Evolutionary conservation across 2,797 vertebrate genomes (phyloP), one percentile per base, ranked within the genome.

Genomic region (Sarcophilus harrisii): DNA sequence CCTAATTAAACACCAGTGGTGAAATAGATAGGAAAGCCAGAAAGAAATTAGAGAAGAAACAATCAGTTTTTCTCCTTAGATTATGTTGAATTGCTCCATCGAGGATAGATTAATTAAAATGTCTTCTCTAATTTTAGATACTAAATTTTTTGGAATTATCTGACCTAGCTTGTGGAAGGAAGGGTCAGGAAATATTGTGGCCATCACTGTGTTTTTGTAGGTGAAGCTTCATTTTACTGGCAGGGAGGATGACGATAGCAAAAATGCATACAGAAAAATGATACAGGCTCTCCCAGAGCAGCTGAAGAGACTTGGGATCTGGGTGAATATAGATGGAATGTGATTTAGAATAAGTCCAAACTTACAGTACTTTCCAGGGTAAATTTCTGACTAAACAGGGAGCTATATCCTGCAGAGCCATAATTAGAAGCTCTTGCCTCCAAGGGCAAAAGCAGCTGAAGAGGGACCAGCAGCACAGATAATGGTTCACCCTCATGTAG

Each of bases 81-180:
- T 13, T 24, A 73, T 54, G 30, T 62, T 45, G n/a, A 93, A 66
- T 28, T 10, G 24, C 38, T 90, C 91, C 24, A 3, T 28, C 58
- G 24, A 96, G 92, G 21, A 90, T 91, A 93, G 3, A 57, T 91
- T 54, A 1, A 13, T 32, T 57, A 45, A 92, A 91, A 95, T 49
- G 14, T 81, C 90, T 89, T 55, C 66, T 59, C 32, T 59, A 93
- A 91, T 94, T 96, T 95, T 90, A 91, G 4, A 60, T 93, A 94
- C 66, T 28, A 90, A 94, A 58, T 93, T 90, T 94, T 62, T 87
- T 87, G 2, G 24, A 87, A 49, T 49, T 87, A 49, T 49, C 73
- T 87, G 73, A 87, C 73, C 38, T 87, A 87, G 73, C 38, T 38
- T 45, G 45, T 87, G 73, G 45, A 87, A 87, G 9, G 38, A 87